Evolutionary conservation across 1,140 invertebrate species (phyloP).

Genomic region (Melipona quadrifasciata): DNA sequence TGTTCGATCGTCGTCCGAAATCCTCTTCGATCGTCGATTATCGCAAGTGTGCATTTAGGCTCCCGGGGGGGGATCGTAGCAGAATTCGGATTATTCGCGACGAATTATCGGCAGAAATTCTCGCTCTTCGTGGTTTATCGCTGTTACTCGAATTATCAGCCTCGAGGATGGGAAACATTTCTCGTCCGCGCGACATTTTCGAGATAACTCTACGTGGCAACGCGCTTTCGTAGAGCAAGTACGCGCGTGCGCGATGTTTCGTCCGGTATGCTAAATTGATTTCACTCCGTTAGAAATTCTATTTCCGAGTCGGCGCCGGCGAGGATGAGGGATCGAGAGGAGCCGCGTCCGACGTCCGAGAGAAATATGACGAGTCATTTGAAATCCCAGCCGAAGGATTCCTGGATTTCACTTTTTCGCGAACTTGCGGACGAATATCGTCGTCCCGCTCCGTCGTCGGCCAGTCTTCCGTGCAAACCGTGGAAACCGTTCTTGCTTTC

Average conservation of each 20-base stretch:
- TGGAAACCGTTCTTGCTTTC: slow-evolving; percentile 64
- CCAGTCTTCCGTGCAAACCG: slow-evolving; percentile 25
- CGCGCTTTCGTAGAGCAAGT: not conserved
- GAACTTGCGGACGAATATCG: not conserved
- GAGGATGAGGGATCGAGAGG: not conserved
- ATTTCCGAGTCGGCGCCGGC: slow-evolving; percentile 3
- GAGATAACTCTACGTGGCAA: not conserved
- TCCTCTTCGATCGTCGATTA: no score
- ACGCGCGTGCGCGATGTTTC: not conserved
- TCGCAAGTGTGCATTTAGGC: not conserved
- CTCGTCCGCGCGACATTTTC: not conserved
- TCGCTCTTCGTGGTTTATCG: not conserved
- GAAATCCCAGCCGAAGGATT: slow-evolving; percentile 26
- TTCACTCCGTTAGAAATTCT: slow-evolving; percentile 35
- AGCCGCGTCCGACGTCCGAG: not conserved
- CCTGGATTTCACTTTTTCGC: slow-evolving; percentile 46
- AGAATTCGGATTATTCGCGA: not conserved
- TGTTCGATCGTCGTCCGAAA: not conserved
- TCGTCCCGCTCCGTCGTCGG: slow-evolving; percentile 16
- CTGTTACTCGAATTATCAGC: not conserved
- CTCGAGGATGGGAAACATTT: not conserved
- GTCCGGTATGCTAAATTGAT: slow-evolving; percentile 14
- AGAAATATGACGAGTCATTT: slow-evolving; percentile 4
- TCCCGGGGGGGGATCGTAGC: no score
- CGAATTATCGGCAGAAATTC: not conserved